A percentile compares a stretch with the other conserved stretches of the same genome.
phyloP scores from a whole-genome alignment of 2,113 vertebrate genomes.

The Lasiurus borealis region DNA sequence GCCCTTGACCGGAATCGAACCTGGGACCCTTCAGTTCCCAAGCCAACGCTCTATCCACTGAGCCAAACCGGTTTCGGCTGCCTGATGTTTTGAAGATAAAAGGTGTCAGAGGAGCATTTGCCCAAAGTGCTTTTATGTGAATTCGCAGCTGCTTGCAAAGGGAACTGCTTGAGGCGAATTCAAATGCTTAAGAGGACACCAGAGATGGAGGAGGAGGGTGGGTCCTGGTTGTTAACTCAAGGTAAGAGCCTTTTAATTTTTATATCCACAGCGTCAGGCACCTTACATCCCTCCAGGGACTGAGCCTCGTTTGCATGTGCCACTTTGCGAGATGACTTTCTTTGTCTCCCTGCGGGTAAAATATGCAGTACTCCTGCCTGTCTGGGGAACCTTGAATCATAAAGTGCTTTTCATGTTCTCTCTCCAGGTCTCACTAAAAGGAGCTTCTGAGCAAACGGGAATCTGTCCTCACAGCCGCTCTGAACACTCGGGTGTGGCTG shows the following conservation, averaged over 20 bases:
- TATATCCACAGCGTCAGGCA: neutral
- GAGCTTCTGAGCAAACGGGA: neutral
- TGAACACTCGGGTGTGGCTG: neutral
- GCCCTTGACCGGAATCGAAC: too few relatives aligned
- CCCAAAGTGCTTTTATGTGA: neutral
- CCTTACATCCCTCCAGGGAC: slow-evolving; percentile 41
- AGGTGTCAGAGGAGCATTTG: neutral
- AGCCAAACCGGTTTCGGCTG: too few relatives aligned
- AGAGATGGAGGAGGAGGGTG: neutral
- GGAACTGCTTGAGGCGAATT: neutral
- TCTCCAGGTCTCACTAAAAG: slow-evolving; percentile 37
- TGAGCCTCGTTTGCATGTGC: slow-evolving; percentile 51
- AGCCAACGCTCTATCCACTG: too few relatives aligned
- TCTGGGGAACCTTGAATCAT: neutral
- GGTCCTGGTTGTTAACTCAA: slow-evolving; percentile 17
- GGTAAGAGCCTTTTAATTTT: neutral
- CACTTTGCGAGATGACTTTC: slow-evolving; percentile 9
- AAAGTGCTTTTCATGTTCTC: slow-evolving; percentile 9
- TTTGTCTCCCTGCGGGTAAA: neutral
- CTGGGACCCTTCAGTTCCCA: too few relatives aligned
- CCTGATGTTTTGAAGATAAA: neutral
- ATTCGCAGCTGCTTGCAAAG: neutral
- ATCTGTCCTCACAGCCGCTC: neutral
- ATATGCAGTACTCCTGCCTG: neutral
- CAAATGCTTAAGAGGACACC: neutral